phyloP scores from a whole-genome alignment of 2,113 vertebrate species.

The Cacatua alba region DNA sequence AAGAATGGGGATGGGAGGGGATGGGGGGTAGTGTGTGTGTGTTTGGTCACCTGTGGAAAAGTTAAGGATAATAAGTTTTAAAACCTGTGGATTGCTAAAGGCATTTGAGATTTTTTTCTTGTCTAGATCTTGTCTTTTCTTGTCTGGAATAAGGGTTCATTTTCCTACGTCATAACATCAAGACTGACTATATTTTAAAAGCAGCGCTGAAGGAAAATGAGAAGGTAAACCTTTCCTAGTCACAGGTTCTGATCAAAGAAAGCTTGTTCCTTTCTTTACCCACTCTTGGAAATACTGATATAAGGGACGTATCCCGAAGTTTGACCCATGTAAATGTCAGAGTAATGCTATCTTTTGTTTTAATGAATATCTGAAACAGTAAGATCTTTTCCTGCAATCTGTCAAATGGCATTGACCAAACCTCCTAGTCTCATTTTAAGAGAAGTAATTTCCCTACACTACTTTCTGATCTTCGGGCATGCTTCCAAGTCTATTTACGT shows the following conservation, averaged over 20 bases:
- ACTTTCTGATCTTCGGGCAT: slow-evolving; percentile 13
- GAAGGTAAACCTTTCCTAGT: not conserved
- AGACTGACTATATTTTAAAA: not conserved
- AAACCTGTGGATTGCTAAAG: not conserved
- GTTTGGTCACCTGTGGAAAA: not conserved
- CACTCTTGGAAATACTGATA: not conserved
- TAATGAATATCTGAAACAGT: slow-evolving; percentile 15
- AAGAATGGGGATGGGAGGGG: not conserved
- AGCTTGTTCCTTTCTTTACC: not conserved
- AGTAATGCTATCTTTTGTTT: slow-evolving; percentile 43
- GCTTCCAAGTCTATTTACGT: slow-evolving; percentile 12
- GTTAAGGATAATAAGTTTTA: not conserved
- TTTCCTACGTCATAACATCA: not conserved
- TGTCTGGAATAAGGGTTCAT: not conserved
- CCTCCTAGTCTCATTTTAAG: not conserved
- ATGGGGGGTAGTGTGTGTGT: not conserved
- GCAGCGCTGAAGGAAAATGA: not conserved
- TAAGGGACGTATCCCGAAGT: not conserved
- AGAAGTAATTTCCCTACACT: not conserved
- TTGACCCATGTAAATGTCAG: slow-evolving; percentile 23
- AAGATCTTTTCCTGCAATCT: not conserved
- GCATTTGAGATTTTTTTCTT: not conserved
- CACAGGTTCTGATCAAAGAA: not conserved
- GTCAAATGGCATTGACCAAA: not conserved
- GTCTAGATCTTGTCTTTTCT: not conserved